Conservation (phyloP, 2,113 vertebrate species). For the Cisticola juncidis region DNA sequence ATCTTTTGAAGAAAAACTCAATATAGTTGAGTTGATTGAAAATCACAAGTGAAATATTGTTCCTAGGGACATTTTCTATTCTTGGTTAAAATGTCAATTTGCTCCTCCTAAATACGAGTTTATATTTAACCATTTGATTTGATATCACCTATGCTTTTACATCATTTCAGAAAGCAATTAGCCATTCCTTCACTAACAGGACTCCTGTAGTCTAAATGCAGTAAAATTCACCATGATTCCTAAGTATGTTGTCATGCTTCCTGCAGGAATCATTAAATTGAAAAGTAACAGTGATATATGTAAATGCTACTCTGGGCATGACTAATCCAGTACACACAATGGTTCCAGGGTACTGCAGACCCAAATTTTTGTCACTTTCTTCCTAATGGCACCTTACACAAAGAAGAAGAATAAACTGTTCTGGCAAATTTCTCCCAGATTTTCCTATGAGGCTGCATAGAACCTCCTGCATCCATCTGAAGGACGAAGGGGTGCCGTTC, state of each 20-base stretch:
- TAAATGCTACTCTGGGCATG: neutral
- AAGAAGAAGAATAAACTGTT: neutral
- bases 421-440: neutral
- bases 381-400: neutral
- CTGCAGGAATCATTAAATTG: neutral
- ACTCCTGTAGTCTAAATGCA: neutral
- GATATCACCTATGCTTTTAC: neutral
- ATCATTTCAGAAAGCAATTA: neutral
- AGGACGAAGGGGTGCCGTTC: neutral
- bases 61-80: neutral
- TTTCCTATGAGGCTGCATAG: neutral
- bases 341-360: neutral
- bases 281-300: neutral
- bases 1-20: neutral
- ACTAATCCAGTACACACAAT: constrained; percentile 25
- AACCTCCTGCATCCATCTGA: neutral
- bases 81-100: neutral
- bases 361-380: neutral
- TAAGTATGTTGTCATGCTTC: constrained; percentile 9
- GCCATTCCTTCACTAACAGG: neutral
- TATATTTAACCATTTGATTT: neutral
- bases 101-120: neutral
- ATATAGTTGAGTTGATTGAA: neutral
- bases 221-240: constrained; percentile 17
- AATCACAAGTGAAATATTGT: neutral